phyloP scores from a whole-genome alignment of 2,113 vertebrate genomes.

The Lepisosteus oculatus region DNA sequence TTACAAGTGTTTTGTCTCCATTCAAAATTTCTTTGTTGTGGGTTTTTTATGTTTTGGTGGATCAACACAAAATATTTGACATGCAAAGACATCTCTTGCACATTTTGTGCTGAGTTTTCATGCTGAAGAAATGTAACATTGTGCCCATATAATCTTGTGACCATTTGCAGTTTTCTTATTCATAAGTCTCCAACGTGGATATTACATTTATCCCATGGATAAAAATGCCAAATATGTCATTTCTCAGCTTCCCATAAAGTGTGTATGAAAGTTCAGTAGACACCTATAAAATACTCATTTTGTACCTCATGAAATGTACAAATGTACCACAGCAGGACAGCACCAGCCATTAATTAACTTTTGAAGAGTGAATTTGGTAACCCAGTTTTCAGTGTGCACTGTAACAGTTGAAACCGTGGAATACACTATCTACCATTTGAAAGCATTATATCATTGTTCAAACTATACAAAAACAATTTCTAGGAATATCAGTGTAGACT shows the following conservation, averaged over 20 bases:
- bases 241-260: neutral
- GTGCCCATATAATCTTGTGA: neutral
- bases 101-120: neutral
- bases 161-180: neutral
- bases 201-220: slow-evolving; percentile 2
- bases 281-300: neutral
- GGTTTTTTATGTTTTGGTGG: neutral
- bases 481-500: no score
- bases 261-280: neutral
- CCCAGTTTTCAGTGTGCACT: no score
- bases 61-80: neutral
- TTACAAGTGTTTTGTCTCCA: neutral
- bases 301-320: no score
- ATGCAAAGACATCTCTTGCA: neutral
- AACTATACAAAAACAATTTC: no score
- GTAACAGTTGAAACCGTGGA: no score
- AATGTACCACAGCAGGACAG: no score
- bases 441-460: no score
- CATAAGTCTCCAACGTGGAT: neutral
- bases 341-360: no score
- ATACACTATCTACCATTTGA: no score
- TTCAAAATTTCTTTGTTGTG: neutral
- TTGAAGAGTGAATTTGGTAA: no score
- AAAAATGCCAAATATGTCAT: neutral
- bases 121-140: slow-evolving; percentile 3